Percentiles rank a stretch among this genome's conserved stretches.
These are phyloP conservation scores for Odontomyia ornata DNA, from an alignment of 2,888 invertebrate species.

Conservation along the genomic window DNA sequence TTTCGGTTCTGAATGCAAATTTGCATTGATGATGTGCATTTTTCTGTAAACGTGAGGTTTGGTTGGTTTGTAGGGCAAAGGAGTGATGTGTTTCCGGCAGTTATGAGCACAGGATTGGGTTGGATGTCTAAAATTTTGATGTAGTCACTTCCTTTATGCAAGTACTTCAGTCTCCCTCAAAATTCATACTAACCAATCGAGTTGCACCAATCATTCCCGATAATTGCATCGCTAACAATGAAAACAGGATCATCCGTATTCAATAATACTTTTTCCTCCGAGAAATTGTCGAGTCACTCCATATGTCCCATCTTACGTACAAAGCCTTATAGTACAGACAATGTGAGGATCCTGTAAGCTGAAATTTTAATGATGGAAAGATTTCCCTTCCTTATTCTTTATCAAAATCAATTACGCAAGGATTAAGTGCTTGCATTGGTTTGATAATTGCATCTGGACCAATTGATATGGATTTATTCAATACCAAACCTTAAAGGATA, in stretches of 20 bases:
- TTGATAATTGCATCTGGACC: slow-evolving; percentile 21
- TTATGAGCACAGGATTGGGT: no score
- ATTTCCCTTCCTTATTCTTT: not conserved
- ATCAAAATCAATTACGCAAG: not conserved
- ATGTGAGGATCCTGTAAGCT: not conserved
- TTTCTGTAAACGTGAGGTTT: not conserved
- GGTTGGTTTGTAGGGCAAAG: no score
- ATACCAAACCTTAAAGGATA: not conserved
- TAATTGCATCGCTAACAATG: slow-evolving; percentile 30
- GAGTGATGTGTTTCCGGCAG: no score
- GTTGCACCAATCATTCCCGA: slow-evolving; percentile 5
- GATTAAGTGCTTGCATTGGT: not conserved
- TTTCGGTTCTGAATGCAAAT: not conserved
- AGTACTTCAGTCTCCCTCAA: no score
- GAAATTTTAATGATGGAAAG: slow-evolving; percentile 5
- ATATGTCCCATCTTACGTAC: not conserved
- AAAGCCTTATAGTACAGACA: not conserved
- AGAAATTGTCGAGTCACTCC: slow-evolving; percentile 5
- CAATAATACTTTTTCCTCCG: not conserved
- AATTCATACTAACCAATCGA: not conserved
- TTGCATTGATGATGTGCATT: slow-evolving; percentile 10
- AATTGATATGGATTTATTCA: slow-evolving; percentile 15
- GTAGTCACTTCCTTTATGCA: no score
- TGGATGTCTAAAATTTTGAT: no score
- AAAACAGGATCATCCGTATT: slow-evolving; percentile 14